Evolutionary conservation across 2,113 vertebrate genomes (phyloP), one percentile per base, ranked within the genome.

Genomic region (Phylloscopus trochiloides): DNA sequence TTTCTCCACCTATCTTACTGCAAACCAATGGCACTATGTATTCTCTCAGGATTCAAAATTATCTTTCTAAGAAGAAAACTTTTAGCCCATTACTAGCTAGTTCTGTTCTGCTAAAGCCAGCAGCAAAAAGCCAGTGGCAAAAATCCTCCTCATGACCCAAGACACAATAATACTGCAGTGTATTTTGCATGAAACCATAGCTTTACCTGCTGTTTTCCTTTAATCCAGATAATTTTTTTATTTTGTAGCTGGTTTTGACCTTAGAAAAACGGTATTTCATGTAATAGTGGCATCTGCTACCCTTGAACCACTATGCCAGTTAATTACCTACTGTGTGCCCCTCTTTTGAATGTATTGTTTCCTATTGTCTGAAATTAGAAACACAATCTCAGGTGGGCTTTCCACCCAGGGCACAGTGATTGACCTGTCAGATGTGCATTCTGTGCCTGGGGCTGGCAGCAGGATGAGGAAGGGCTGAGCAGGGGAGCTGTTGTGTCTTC

Each of bases 321-420:
- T 93, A 78, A 90, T 91, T 76, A 57, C 18, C 55, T 75, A 9
- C 48, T 84, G 71, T 18, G 0, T 58, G 48, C 75, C 79, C 42
- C 80, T 86, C 92, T 94, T 96, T 77, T 67, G 73, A 91, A 94
- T 51, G 77, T 28, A 38, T 83, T 93, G 55, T 89, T 77, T 94
- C 77, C 82, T 68, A 5, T 65, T 85, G 67, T 73, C 21, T 68
- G 31, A 17, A 63, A 10, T 24, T 51, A 21, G 52, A 61, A 78
- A 63, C 4, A 10, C 40, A 29, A 0, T 15, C 13, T 11, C 0
- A 0, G 51, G 59, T 36, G 65, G 32, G 40, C 31, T 93, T 78
- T 40, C 52, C 58, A 57, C 9, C 9, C 82, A 51, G 82, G 34
- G 34, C 63, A 31, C 51, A 22, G 17, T 1, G 63, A 31, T 32